A percentile compares a stretch with the other conserved stretches of the same genome.
phyloP scores from a whole-genome alignment of 92 coral and sea anemone genomes.

The Desmophyllum pertusum region DNA sequence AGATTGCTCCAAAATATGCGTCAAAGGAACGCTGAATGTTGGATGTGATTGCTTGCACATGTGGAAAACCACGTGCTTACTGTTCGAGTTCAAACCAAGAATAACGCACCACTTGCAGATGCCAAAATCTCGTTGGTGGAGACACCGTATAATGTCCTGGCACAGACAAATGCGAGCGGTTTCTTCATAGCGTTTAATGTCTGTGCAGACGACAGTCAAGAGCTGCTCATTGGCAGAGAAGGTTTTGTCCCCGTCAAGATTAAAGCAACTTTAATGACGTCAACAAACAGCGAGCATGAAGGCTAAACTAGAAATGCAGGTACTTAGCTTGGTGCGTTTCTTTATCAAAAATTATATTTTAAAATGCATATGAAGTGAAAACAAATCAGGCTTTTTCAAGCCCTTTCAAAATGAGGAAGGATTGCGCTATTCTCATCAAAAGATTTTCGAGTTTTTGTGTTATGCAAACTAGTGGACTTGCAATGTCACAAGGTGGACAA shows the following conservation, averaged over 20 bases:
- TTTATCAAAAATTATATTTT: neutral
- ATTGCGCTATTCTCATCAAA: too few relatives aligned
- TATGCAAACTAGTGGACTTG: too few relatives aligned
- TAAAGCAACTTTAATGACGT: neutral
- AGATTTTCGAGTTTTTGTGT: too few relatives aligned
- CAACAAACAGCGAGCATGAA: constrained; percentile 17
- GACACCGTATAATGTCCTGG: constrained; percentile 35
- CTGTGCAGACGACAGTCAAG: constrained; percentile 21
- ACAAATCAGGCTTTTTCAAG: too few relatives aligned
- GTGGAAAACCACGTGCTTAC: constrained; percentile 29
- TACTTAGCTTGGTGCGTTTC: neutral
- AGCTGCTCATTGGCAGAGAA: neutral
- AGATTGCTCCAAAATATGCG: constrained; percentile 37
- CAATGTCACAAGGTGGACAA: too few relatives aligned
- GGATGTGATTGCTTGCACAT: constrained; percentile 34
- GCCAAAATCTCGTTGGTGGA: constrained; percentile 28
- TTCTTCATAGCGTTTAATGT: constrained; percentile 21
- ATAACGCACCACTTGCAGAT: constrained; percentile 15
- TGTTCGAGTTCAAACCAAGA: constrained; percentile 19
- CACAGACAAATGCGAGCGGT: constrained; percentile 35
- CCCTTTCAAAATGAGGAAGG: neutral
- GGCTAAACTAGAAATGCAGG: constrained; percentile 12
- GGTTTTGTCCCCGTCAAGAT: constrained; percentile 30
- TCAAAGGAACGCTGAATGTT: constrained; percentile 34
- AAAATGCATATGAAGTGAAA: neutral